Evolutionary conservation across 30 jellyfish, hydroid and myxozoan genomes (phyloP).

Genomic region (Hydractinia echinata): DNA sequence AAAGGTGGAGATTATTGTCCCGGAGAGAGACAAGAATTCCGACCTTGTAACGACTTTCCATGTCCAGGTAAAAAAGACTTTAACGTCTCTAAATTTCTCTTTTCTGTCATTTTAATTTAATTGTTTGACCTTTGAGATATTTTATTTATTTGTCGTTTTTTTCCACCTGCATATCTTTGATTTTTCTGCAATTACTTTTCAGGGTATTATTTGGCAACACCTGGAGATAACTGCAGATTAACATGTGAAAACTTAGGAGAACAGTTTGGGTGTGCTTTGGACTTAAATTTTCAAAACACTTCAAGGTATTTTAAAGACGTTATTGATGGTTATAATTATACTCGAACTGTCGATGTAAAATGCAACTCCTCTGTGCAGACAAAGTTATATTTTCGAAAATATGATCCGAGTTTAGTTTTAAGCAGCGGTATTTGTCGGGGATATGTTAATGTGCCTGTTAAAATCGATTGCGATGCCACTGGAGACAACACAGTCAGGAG

Average conservation of each 20-base stretch:
- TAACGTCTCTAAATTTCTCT: background rate
- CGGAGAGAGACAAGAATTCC: background rate
- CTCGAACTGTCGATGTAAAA: background rate
- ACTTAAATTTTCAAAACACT: slow-evolving; percentile 1
- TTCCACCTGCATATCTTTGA: background rate
- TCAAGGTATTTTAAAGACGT: background rate
- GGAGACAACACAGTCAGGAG: slow-evolving; percentile 1
- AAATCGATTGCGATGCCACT: background rate
- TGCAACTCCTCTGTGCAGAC: background rate
- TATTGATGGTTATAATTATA: background rate
- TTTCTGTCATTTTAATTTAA: background rate
- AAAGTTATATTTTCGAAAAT: background rate
- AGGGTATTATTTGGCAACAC: background rate
- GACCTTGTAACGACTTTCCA: slow-evolving; percentile 1
- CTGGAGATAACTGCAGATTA: background rate
- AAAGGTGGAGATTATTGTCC: slow-evolving; percentile 5
- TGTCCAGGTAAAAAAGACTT: slow-evolving; percentile 4
- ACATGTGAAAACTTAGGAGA: background rate
- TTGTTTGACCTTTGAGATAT: background rate
- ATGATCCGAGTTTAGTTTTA: background rate
- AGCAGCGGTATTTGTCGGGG: background rate
- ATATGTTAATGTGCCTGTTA: background rate
- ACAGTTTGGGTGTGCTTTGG: background rate
- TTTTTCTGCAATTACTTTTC: background rate
- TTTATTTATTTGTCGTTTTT: background rate